A percentile compares a stretch with the other conserved stretches of the same genome.
Evolutionary conservation across 2,113 vertebrate species (phyloP).

Genomic region (Crotophaga sulcirostris): DNA sequence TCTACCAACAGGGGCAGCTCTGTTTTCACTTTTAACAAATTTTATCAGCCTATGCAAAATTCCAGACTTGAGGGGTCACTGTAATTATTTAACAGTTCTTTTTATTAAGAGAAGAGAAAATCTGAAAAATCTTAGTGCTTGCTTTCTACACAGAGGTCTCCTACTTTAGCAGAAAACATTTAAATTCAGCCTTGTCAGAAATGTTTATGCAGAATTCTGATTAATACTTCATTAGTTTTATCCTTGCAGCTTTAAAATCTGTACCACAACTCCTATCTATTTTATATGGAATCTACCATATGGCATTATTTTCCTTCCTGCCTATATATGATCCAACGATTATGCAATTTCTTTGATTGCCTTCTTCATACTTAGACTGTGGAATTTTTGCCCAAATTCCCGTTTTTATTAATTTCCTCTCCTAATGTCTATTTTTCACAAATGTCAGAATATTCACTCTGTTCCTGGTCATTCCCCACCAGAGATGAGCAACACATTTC

Average conservation of each 20-base stretch:
- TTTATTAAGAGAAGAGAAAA: background rate
- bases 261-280: background rate
- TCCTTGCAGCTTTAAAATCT: background rate
- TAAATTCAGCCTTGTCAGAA: background rate
- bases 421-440: background rate
- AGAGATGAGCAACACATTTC: background rate
- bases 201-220: background rate
- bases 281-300: background rate
- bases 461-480: background rate
- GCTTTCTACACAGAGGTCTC: background rate
- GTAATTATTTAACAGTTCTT: background rate
- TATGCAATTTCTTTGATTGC: background rate
- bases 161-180: background rate
- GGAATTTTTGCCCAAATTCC: background rate
- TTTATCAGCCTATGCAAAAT: background rate
- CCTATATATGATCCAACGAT: background rate
- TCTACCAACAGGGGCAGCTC: fast-evolving
- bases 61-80: background rate
- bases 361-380: background rate
- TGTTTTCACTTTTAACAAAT: background rate
- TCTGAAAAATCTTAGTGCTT: background rate
- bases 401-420: background rate
- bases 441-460: background rate
- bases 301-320: background rate
- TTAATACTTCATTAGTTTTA: background rate